Evolutionary conservation across 92 coral and sea anemone species (phyloP).

Genomic region (Umimayanthus chanpuru): DNA sequence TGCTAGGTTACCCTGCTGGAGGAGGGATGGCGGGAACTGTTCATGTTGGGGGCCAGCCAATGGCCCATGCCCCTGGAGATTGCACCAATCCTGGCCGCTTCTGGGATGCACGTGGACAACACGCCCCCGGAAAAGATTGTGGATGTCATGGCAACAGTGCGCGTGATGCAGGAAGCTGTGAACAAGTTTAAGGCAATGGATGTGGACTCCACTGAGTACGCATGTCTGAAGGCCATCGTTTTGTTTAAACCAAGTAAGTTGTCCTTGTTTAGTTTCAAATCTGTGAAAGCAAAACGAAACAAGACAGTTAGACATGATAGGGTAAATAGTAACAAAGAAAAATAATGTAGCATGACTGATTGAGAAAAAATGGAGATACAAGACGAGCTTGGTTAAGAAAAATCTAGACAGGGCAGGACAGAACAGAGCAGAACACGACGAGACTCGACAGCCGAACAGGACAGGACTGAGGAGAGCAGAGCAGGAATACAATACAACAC

Average conservation of each 20-base stretch:
- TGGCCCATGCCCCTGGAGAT: constrained; percentile 96
- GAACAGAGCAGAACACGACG: background rate
- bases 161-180: constrained; percentile 93
- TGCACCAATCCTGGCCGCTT: constrained; percentile 96
- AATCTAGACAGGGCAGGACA: background rate
- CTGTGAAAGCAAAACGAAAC: background rate
- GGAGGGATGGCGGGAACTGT: constrained; percentile 98
- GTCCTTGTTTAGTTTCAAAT: background rate
- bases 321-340: background rate
- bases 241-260: constrained; percentile 93
- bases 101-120: constrained; percentile 98
- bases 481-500: background rate
- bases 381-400: background rate
- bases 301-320: background rate
- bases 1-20: constrained; percentile 85
- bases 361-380: background rate
- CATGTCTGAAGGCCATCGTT: constrained; percentile 96
- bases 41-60: constrained; percentile 95
- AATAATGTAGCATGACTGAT: background rate
- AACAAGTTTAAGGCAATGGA: constrained; percentile 87
- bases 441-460: background rate
- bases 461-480: background rate
- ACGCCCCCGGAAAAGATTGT: constrained; percentile 98
- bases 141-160: constrained; percentile 97
- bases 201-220: constrained; percentile 95